These are phyloP conservation scores for Apocrypta bakeri DNA, from an alignment of 1,140 invertebrate species.

Conservation along the genomic window DNA sequence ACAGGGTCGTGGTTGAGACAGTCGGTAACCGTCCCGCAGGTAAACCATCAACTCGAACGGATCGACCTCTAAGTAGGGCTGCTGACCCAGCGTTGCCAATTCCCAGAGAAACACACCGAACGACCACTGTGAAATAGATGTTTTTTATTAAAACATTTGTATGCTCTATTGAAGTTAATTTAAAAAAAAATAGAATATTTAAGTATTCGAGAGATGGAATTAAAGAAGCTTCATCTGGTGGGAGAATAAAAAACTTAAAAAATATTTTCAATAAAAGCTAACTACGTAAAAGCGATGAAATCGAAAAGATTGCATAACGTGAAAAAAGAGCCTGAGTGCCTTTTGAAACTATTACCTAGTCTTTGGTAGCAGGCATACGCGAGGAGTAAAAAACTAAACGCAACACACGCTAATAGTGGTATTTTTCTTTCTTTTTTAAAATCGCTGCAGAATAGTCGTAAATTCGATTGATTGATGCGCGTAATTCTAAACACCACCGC, in stretches of 20 bases:
- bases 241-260: not conserved
- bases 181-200: too few relatives aligned
- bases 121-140: conserved; percentile 84
- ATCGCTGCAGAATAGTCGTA: not conserved
- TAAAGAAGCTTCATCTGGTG: not conserved
- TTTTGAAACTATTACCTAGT: not conserved
- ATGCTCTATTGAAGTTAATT: too few relatives aligned
- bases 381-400: not conserved
- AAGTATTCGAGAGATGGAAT: too few relatives aligned
- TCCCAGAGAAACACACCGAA: conserved; percentile 97
- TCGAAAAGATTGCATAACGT: not conserved
- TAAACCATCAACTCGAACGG: conserved; percentile 93
- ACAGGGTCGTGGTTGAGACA: conserved; percentile 93
- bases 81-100: conserved; percentile 89
- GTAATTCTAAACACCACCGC: too few relatives aligned
- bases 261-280: not conserved
- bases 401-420: not conserved
- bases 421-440: conserved; percentile 1
- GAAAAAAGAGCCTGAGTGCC: not conserved
- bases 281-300: not conserved
- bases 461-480: not conserved
- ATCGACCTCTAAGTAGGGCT: conserved; percentile 92
- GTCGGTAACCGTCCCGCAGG: conserved; percentile 89
- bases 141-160: too few relatives aligned
- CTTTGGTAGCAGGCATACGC: not conserved